These are phyloP conservation scores for Melipona quadrifasciata DNA, from an alignment of 1,140 invertebrate species.

Conservation along the genomic window DNA sequence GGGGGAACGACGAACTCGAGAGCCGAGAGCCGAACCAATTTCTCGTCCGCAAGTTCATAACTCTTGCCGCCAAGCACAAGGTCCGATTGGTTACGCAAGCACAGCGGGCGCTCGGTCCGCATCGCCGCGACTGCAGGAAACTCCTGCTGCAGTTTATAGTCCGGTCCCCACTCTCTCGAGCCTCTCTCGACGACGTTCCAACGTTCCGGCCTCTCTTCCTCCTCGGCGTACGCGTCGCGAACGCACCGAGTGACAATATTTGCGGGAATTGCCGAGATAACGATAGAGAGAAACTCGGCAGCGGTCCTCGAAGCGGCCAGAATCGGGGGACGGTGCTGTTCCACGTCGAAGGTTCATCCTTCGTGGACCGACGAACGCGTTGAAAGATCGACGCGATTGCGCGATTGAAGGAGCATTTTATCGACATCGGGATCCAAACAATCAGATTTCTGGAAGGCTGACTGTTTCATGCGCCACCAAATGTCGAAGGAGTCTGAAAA, in stretches of 20 bases:
- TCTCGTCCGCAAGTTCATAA: slow-evolving; percentile 29
- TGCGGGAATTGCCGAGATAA: slow-evolving; percentile 26
- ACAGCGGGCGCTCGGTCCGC: slow-evolving; percentile 47
- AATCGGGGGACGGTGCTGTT: not conserved
- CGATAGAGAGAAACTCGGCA: not conserved
- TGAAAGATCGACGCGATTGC: too few relatives aligned
- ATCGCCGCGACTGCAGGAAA: slow-evolving; percentile 43
- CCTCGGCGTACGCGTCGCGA: slow-evolving; percentile 15
- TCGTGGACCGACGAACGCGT: not conserved
- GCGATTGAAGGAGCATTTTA: too few relatives aligned
- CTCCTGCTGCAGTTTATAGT: slow-evolving; percentile 50
- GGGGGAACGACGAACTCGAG: not conserved
- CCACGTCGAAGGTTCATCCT: not conserved
- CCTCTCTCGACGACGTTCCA: not conserved
- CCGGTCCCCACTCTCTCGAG: slow-evolving; percentile 20
- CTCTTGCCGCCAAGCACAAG: slow-evolving; percentile 41
- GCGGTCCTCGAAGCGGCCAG: too few relatives aligned
- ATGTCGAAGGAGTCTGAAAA: too few relatives aligned
- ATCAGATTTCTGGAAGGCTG: too few relatives aligned
- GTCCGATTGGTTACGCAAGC: slow-evolving; percentile 65
- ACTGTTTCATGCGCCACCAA: too few relatives aligned
- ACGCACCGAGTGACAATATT: slow-evolving; percentile 22
- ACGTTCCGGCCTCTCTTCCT: not conserved
- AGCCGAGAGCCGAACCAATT: not conserved
- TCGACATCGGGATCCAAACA: too few relatives aligned